Base-by-base conservation (phyloP, 2,113 vertebrate genomes). In the Rutilus rutilus region DNA sequence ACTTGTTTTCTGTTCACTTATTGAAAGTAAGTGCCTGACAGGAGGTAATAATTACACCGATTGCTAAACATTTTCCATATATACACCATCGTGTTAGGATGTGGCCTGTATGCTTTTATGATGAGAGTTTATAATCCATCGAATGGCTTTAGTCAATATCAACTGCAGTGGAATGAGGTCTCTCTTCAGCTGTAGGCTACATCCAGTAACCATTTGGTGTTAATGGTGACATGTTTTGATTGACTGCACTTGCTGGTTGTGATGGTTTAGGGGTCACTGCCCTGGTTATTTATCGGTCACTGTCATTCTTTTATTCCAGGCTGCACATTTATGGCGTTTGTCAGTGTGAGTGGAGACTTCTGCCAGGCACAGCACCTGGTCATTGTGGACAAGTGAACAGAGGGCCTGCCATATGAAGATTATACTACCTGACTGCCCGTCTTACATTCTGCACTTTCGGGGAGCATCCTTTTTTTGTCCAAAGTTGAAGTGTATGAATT, bases 321-420 rank as follows among this genome's bases (percentile, higher is more conserved):
- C 93, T 95, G 94, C 95, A 97, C 96, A 97, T 99, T 97, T 98
- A 99, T 99, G 98, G 97, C 97, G 97, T 97, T 99, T 97, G 96
- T 96, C 96, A 97, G 96, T 23, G 92, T 96, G 90, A 96, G 97
- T 96, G 97, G 97, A 96, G 98, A 99, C 88, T 99, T 98, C 95
- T 99, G 97, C 97, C 97, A 98, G 96, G 98, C 98, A 95, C 98
- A 99, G 97, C 97, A 99, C 98, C 96, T 96, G 94, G 90, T 93
- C 94, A 96, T 97, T 86, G 96, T 98, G 90, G 96, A 97, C 96
- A 96, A 99, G 97, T 99, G 97, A 99, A 96, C 93, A 87, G 92
- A 86, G 89, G 86, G 92, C 86, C 84, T 88, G 87, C 91, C 89
- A 74, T 75, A 82, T 87, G 88, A 89, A 81, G 85, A 89, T 85